Evolutionary conservation across 2,797 vertebrate genomes (phyloP).

Genomic region (Chloroceryle amazona): DNA sequence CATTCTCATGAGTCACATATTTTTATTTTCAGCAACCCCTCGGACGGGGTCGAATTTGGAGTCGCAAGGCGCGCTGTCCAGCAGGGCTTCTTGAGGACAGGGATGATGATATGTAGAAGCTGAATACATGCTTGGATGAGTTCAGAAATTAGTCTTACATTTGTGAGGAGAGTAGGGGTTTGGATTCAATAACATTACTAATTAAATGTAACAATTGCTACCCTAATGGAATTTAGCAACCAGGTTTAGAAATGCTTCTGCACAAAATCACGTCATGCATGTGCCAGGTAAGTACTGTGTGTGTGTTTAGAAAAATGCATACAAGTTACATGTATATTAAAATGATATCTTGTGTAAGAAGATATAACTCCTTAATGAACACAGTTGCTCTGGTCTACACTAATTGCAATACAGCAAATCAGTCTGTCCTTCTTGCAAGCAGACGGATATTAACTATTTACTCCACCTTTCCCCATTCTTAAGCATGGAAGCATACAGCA

Average conservation of each 20-base stretch:
- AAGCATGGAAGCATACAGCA: not conserved
- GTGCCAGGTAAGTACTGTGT: not conserved
- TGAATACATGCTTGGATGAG: not conserved
- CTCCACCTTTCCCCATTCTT: not conserved
- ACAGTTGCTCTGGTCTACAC: not conserved
- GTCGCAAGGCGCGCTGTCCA: not conserved
- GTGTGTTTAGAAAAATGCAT: not conserved
- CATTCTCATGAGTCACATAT: not conserved
- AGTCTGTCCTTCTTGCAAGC: not conserved
- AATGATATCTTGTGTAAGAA: not conserved
- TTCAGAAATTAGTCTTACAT: not conserved
- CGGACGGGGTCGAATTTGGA: fast-evolving
- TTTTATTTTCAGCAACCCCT: not conserved
- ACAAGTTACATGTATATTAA: not conserved
- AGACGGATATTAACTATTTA: not conserved
- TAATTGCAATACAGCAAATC: not conserved
- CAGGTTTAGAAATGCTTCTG: not conserved
- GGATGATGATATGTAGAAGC: not conserved
- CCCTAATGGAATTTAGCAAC: not conserved
- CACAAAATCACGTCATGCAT: not conserved
- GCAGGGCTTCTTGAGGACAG: not conserved
- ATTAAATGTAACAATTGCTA: not conserved
- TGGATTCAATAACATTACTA: not conserved
- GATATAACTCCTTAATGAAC: not conserved
- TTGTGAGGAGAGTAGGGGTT: not conserved